Conservation (phyloP, 1,140 invertebrate species). For the Pseudomyrmex pallidus region DNA sequence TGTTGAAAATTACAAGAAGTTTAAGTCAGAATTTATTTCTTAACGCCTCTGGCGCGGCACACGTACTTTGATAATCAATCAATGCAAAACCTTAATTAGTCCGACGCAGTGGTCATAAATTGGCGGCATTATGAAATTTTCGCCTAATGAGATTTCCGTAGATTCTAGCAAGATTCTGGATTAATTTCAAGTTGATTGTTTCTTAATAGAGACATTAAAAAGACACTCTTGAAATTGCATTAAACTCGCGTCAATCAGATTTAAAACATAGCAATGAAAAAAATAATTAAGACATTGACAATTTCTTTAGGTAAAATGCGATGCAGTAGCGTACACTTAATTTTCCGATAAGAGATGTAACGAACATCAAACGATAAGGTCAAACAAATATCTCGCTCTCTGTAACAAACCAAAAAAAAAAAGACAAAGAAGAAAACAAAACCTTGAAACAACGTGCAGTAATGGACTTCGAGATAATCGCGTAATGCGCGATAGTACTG, state of each 20-base stretch:
- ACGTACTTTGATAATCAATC: neutral
- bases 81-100: neutral
- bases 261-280: constrained; percentile 2
- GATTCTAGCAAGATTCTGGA: neutral
- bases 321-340: neutral
- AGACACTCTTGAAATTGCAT: neutral
- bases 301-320: neutral
- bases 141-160: neutral
- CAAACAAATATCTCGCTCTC: neutral
- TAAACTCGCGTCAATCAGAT: neutral
- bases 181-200: neutral
- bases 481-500: neutral
- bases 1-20: neutral
- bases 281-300: neutral
- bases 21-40: neutral
- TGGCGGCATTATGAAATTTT: no score
- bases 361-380: neutral
- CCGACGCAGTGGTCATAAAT: neutral
- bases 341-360: neutral
- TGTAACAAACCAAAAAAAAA: no score
- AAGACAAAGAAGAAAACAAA: neutral
- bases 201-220: neutral
- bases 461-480: neutral
- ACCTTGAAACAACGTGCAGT: neutral
- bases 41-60: neutral